Conservation (phyloP, 1,140 invertebrate genomes). For the Triops longicaudatus region DNA sequence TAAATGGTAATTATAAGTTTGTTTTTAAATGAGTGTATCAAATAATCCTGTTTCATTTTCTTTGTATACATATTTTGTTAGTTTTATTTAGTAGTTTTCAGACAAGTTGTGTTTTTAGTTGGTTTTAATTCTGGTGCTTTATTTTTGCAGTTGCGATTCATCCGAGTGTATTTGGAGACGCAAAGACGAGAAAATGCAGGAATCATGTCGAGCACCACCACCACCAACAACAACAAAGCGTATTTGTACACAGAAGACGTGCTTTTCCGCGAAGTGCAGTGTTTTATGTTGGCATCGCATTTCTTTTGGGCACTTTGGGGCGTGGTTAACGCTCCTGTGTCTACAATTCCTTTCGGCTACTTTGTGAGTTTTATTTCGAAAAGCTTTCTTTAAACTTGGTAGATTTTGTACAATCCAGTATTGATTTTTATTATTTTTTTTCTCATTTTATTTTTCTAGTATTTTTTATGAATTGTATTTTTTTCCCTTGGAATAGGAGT, state of each 20-base stretch:
- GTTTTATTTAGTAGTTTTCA: too few relatives aligned
- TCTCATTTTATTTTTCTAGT: too few relatives aligned
- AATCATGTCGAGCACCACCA: constrained; percentile 24
- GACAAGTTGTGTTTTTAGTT: too few relatives aligned
- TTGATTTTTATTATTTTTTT: too few relatives aligned
- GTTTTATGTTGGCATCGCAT: constrained; percentile 79
- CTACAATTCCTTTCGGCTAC: constrained; percentile 88
- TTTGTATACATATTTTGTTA: background rate
- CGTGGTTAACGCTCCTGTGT: constrained; percentile 75
- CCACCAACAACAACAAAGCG: constrained; percentile 20
- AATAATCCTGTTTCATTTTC: background rate
- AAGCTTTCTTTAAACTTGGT: too few relatives aligned
- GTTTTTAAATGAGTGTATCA: too few relatives aligned
- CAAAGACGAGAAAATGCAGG: constrained; percentile 30
- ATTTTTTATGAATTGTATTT: too few relatives aligned
- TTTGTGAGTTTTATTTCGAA: constrained; percentile 51
- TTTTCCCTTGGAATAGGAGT: constrained; percentile 40
- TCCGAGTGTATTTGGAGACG: constrained; percentile 35
- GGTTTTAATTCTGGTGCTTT: background rate
- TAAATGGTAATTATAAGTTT: too few relatives aligned
- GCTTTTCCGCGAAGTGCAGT: constrained; percentile 66
- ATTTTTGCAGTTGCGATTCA: constrained; percentile 36
- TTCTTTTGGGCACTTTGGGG: constrained; percentile 89
- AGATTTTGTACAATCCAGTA: constrained; percentile 28
- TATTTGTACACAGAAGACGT: constrained; percentile 36